Conservation (phyloP, 2,888 invertebrate genomes). For the Aporophyla nigra region DNA sequence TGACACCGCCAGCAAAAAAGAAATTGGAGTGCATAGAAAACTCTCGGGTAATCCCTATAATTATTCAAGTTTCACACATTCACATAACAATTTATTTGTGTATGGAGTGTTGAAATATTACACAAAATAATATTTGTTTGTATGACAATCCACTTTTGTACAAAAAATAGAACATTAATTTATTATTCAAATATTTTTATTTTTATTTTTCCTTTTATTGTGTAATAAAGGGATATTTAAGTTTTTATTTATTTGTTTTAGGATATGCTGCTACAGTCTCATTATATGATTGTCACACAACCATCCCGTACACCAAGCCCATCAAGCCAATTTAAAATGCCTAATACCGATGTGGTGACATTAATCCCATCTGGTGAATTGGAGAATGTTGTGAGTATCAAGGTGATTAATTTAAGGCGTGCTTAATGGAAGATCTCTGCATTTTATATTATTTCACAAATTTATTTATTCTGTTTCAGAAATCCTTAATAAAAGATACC, state of each 20-base stretch:
- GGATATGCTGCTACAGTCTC: neutral
- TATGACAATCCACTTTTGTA: neutral
- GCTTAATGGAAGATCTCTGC: neutral
- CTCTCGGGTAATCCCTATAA: no score
- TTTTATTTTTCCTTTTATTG: neutral
- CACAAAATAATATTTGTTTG: no score
- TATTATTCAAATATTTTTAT: neutral
- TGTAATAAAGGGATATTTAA: neutral
- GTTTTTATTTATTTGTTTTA: neutral
- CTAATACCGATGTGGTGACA: no score
- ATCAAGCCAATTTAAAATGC: neutral
- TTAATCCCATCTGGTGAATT: neutral
- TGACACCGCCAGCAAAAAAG: neutral
- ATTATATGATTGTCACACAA: slow-evolving; percentile 2
- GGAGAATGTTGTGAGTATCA: neutral
- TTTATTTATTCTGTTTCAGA: neutral
- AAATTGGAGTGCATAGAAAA: no score
- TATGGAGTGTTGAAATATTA: neutral
- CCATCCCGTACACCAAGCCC: slow-evolving; percentile 1
- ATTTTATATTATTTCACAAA: neutral
- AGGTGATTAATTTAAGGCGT: neutral
- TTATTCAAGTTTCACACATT: no score
- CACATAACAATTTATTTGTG: neutral
- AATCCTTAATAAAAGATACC: slow-evolving; percentile 2
- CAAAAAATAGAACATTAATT: neutral